Evolutionary conservation across 2,888 invertebrate genomes (phyloP), one percentile per base, ranked within the genome.

Genomic region (Orthonevra nobilis): DNA sequence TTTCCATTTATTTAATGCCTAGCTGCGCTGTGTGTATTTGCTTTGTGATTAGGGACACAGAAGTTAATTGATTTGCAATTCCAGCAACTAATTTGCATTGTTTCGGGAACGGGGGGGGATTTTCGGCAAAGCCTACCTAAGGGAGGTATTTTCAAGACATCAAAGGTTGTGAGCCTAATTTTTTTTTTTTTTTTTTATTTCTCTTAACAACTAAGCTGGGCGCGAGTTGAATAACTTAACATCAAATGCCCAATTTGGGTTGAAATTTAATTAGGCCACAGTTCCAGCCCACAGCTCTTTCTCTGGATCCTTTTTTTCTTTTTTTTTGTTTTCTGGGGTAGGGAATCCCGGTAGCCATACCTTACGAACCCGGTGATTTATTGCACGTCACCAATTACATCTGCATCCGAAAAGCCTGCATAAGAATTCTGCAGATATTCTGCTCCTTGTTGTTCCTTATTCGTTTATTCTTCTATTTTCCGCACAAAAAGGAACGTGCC

Each of bases 31-130:
- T 44, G 60, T 61, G 73, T 66, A 38, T 79, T 70, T 70, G 73
- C 73, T 46, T 73, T 79, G 68, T 79, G 73, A 79, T 79, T 79
- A 79, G 56, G 73, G 60, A 52, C 73, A 61, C 73, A 46, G 56
- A 79, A 79, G 79, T 79, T 79, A 79, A 79, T 79, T 79, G 79
- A 79, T 73, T 79, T 79, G 68, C 73, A 79, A 73, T 79, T 79
- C 73, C 10, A 61, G 30, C 34, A 56, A 52, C 60, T 73, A 79
- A 73, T 79, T 79, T 79, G 66, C 79, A 66, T 79, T 73, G 44
- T 58, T 70, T 34, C 17, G n/a, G n/a, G n/a, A n/a, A n/a, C n/a
- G n/a, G n/a, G n/a, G n/a, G 9, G 19, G 44, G 3, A 26, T 32
- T 44, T 42, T 42, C 26, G 20, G 32, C 30, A 12, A 28, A 14